These are phyloP conservation scores for Emys orbicularis DNA, from an alignment of 2,797 vertebrate genomes.

Conservation along the genomic window DNA sequence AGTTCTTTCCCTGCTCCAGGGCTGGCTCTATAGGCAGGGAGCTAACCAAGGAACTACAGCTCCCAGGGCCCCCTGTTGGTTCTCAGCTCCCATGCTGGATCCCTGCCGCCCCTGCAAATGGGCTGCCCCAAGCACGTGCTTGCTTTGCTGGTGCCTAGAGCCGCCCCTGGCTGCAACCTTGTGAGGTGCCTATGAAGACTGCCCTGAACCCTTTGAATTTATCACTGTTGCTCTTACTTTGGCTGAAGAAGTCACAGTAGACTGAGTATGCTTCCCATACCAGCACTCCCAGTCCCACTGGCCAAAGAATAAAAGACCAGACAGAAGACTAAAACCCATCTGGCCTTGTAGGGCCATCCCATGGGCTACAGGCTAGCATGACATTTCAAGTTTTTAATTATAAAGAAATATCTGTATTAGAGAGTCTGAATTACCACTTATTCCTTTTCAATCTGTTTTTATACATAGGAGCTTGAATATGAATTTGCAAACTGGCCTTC, in stretches of 20 bases:
- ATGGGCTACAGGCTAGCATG: background rate
- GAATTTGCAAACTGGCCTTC: conserved; percentile 87
- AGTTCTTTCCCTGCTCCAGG: too few relatives aligned
- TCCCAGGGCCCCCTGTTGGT: too few relatives aligned
- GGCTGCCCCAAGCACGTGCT: too few relatives aligned
- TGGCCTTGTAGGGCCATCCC: background rate
- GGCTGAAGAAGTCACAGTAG: background rate
- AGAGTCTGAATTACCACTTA: background rate
- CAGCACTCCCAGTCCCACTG: background rate
- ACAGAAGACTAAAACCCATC: background rate
- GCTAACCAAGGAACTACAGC: too few relatives aligned
- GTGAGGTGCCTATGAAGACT: background rate
- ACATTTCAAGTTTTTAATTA: background rate
- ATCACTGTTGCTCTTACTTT: background rate
- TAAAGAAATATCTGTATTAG: background rate
- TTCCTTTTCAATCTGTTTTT: background rate
- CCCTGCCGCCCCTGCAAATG: too few relatives aligned
- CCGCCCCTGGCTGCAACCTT: background rate
- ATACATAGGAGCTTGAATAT: conserved; percentile 81
- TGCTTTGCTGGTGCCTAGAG: too few relatives aligned
- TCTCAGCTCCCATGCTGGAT: too few relatives aligned
- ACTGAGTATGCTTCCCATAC: background rate
- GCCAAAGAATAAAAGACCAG: background rate
- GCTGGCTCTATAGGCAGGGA: too few relatives aligned
- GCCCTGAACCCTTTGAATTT: background rate